These are phyloP conservation scores for Zaprionus ghesquierei DNA, from an alignment of 1,140 invertebrate species.

Conservation along the genomic window DNA sequence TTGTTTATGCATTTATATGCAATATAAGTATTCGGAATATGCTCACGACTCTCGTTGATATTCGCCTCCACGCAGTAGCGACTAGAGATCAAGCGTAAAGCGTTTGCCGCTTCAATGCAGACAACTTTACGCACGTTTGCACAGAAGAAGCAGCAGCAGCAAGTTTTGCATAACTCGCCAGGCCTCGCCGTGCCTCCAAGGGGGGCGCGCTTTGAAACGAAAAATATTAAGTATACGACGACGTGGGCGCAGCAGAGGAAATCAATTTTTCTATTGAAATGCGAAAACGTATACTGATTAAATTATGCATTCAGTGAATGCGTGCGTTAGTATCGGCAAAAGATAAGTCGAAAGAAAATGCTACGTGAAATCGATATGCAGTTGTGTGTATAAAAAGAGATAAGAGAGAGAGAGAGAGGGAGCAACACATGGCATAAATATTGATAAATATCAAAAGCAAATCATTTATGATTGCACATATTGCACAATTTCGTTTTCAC, in stretches of 20 bases:
- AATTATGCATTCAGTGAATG: conserved; percentile 29
- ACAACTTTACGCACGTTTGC: conserved; percentile 68
- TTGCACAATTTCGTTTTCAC: conserved; percentile 49
- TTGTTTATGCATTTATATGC: conserved; percentile 19
- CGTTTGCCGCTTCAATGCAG: conserved; percentile 60
- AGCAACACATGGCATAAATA: conserved; percentile 48
- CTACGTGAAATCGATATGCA: conserved; percentile 28
- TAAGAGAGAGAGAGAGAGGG: too few species aligned
- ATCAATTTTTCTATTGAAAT: conserved; percentile 30
- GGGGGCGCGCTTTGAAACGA: conserved; percentile 3
- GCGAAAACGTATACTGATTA: conserved; percentile 26
- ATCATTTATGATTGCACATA: conserved; percentile 52
- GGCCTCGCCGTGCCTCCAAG: too few species aligned
- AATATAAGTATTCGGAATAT: conserved; percentile 43
- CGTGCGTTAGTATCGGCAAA: background rate
- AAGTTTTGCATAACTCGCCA: conserved; percentile 28
- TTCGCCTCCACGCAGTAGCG: background rate
- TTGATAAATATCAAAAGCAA: conserved; percentile 55
- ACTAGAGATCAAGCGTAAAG: conserved; percentile 47
- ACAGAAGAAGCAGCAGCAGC: conserved; percentile 43
- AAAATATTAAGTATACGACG: conserved; percentile 49
- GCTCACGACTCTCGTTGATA: conserved; percentile 32
- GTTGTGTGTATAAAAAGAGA: conserved; percentile 10
- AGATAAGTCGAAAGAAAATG: background rate
- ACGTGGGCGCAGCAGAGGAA: conserved; percentile 1